These are phyloP conservation scores for Amblyornis subalaris DNA, from an alignment of 2,113 vertebrate species.

Conservation along the genomic window DNA sequence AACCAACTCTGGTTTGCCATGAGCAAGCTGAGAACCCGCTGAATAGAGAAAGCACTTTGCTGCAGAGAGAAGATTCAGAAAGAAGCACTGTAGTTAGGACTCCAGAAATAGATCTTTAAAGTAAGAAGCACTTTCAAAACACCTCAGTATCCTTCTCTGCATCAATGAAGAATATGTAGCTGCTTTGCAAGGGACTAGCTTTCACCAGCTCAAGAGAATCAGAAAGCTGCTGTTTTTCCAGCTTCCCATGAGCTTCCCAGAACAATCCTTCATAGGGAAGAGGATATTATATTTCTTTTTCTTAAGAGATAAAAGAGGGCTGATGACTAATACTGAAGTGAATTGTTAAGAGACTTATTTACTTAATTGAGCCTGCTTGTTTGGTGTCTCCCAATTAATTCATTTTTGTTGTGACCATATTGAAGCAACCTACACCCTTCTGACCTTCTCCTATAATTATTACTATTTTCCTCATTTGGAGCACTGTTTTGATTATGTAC, in stretches of 20 bases:
- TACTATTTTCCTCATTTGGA: conserved; percentile 33
- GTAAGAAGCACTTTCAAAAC: background rate
- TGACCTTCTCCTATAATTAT: conserved; percentile 55
- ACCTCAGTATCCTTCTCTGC: background rate
- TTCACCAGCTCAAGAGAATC: background rate
- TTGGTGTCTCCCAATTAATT: conserved; percentile 61
- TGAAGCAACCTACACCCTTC: conserved; percentile 48
- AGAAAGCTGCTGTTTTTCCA: background rate
- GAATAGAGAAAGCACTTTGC: background rate
- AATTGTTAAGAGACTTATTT: conserved; percentile 57
- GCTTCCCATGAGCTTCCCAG: background rate
- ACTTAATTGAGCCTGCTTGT: conserved; percentile 58
- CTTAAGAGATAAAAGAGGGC: conserved; percentile 19
- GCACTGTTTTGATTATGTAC: conserved; percentile 55
- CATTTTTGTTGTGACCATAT: conserved; percentile 50
- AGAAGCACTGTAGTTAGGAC: background rate
- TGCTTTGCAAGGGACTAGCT: background rate
- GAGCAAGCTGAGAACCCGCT: background rate
- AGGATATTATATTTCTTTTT: background rate
- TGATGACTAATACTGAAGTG: conserved; percentile 54
- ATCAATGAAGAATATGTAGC: background rate
- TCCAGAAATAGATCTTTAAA: background rate
- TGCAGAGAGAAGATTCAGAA: background rate
- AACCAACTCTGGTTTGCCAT: background rate
- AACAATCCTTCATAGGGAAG: background rate